A percentile compares a stretch with the other conserved stretches of the same genome.
Evolutionary conservation across 1,140 invertebrate species (phyloP).

Genomic region (Tigriopus japonicus): DNA sequence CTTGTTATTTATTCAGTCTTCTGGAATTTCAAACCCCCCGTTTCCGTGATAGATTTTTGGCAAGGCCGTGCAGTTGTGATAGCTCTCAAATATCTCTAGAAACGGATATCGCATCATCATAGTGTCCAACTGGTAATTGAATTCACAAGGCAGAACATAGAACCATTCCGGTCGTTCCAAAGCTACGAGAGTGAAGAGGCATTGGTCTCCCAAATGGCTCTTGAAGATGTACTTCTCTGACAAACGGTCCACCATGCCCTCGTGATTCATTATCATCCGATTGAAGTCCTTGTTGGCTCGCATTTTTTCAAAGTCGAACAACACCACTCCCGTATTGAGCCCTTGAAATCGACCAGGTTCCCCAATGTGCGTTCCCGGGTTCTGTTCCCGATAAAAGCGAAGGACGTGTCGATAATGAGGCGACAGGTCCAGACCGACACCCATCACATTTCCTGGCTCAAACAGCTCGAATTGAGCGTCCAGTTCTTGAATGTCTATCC

Average conservation of each 20-base stretch:
- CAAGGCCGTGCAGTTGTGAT: not conserved
- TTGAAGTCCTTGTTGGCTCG: not conserved
- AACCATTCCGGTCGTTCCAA: not conserved
- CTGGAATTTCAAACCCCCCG: not conserved
- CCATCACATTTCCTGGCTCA: not conserved
- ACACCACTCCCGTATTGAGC: not conserved
- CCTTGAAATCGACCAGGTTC: not conserved
- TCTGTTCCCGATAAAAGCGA: not conserved
- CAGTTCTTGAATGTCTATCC: not conserved
- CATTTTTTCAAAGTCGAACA: not conserved
- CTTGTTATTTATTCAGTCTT: not conserved
- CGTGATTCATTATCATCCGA: not conserved
- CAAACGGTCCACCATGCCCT: not conserved
- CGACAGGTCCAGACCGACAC: not conserved
- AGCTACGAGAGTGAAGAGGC: not conserved
- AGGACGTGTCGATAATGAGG: not conserved
- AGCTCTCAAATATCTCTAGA: not conserved
- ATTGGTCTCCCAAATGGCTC: not conserved
- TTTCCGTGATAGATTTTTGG: not conserved
- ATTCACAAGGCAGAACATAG: not conserved
- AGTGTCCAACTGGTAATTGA: not conserved
- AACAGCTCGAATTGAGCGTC: not conserved
- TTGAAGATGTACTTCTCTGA: not conserved
- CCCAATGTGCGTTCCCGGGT: not conserved
- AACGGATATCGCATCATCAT: not conserved